phyloP scores from a whole-genome alignment of 1,140 invertebrate species.

The Tribolium madens region DNA sequence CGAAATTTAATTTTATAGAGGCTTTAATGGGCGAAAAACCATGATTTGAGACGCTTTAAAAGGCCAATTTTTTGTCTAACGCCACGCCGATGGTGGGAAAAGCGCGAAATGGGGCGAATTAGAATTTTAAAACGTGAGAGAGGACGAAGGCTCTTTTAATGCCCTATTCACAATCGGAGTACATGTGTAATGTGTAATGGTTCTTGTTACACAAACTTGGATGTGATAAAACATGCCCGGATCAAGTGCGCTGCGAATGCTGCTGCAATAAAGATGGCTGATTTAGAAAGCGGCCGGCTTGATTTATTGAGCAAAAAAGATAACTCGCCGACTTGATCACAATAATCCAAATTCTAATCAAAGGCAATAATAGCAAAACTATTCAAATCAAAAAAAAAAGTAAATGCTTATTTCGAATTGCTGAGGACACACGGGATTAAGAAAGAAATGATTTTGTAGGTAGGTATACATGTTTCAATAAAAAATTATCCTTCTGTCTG shows the following conservation, averaged over 20 bases:
- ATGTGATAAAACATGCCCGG: conserved; percentile 18
- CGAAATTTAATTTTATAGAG: conserved; percentile 41
- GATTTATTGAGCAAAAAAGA: conserved; percentile 5
- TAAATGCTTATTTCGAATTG: too few relatives aligned
- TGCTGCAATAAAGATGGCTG: conserved; percentile 15
- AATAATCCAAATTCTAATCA: background rate
- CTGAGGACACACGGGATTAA: too few relatives aligned
- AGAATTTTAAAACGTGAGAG: conserved; percentile 18
- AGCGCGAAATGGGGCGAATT: conserved; percentile 12
- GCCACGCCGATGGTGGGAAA: conserved; percentile 35
- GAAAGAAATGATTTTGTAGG: too few relatives aligned
- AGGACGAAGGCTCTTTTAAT: conserved; percentile 21
- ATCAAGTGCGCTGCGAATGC: conserved; percentile 23
- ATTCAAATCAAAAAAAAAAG: too few relatives aligned
- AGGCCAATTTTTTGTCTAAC: conserved; percentile 34
- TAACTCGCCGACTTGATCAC: background rate
- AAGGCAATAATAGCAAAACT: background rate
- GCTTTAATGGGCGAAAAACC: conserved; percentile 31
- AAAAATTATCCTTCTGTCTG: too few relatives aligned
- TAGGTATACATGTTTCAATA: too few relatives aligned
- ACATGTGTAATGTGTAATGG: conserved; percentile 37
- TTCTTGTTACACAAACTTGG: conserved; percentile 34
- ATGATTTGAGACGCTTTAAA: conserved; percentile 36
- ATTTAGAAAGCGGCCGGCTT: conserved; percentile 25
- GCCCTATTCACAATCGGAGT: conserved; percentile 29